Percentiles rank a stretch among this genome's conserved stretches.
These are phyloP conservation scores for Tychaedon coryphoeus DNA, from an alignment of 2,113 vertebrate species.

Conservation along the genomic window DNA sequence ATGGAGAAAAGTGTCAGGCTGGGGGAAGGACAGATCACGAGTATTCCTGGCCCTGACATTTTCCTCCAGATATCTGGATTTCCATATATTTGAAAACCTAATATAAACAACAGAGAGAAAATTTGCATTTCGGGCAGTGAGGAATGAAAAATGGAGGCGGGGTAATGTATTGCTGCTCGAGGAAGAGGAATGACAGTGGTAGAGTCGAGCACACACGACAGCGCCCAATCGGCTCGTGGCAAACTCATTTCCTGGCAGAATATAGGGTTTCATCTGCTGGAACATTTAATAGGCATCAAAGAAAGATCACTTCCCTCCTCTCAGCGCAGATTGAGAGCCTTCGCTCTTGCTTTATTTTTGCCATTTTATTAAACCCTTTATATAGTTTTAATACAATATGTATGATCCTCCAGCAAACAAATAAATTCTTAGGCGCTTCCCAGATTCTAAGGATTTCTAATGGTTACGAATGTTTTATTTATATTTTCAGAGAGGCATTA, in stretches of 20 bases:
- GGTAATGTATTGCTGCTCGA: conserved; percentile 73
- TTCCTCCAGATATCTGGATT: conserved; percentile 81
- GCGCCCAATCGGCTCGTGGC: conserved; percentile 75
- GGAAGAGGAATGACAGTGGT: conserved; percentile 78
- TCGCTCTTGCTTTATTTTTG: conserved; percentile 66
- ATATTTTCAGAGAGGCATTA: conserved; percentile 71
- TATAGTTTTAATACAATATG: conserved; percentile 79
- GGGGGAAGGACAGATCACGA: conserved; percentile 73
- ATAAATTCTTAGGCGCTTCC: conserved; percentile 73
- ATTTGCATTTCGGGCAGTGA: conserved; percentile 83
- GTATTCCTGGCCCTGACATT: conserved; percentile 78
- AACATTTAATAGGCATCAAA: conserved; percentile 81
- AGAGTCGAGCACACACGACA: conserved; percentile 72
- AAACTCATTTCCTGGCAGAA: conserved; percentile 84
- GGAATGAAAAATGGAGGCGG: conserved; percentile 82
- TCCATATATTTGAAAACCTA: conserved; percentile 88
- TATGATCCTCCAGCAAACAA: conserved; percentile 72
- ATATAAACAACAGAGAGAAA: conserved; percentile 83
- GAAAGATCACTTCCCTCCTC: conserved; percentile 76
- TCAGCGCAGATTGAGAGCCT: conserved; percentile 48
- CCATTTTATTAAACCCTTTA: conserved; percentile 78
- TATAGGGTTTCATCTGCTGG: conserved; percentile 80
- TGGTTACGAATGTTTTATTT: conserved; percentile 73
- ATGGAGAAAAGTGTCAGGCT: conserved; percentile 66
- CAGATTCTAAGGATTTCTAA: conserved; percentile 68